Percentiles rank a stretch among this genome's conserved stretches.
Evolutionary conservation across 2,888 invertebrate species (phyloP).

Genomic region (Rhorus exstirpatorius): DNA sequence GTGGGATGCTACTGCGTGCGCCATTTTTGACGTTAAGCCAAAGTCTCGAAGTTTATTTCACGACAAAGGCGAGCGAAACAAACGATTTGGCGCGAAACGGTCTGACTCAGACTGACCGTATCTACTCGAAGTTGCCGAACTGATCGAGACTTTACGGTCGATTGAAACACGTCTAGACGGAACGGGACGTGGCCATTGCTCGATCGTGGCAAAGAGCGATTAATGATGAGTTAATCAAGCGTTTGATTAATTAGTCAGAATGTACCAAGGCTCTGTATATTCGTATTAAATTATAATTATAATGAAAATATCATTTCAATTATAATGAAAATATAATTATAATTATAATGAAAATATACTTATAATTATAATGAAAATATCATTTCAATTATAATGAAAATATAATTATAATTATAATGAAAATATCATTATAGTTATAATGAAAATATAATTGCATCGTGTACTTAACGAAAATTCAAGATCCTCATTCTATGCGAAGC

Average conservation of each 20-base stretch:
- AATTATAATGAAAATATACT: too few species aligned
- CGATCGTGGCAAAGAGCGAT: neutral
- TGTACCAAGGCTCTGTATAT: slow-evolving; percentile 7
- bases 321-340: too few species aligned
- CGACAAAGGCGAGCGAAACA: slow-evolving; percentile 49
- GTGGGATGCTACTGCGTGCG: slow-evolving; percentile 53
- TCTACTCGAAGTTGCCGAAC: slow-evolving; percentile 10
- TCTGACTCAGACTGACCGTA: slow-evolving; percentile 69
- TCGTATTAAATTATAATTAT: neutral
- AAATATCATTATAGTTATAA: too few species aligned
- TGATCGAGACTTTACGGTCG: slow-evolving; percentile 4
- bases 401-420: too few species aligned
- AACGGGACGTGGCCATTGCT: neutral
- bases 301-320: neutral
- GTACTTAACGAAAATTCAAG: neutral
- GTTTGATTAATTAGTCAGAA: slow-evolving; percentile 5
- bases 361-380: too few species aligned
- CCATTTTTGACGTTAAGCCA: slow-evolving; percentile 73
- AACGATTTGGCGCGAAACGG: slow-evolving; percentile 60
- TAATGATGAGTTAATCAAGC: neutral
- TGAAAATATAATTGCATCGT: too few species aligned
- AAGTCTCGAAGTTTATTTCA: slow-evolving; percentile 50
- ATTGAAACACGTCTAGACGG: slow-evolving; percentile 8
- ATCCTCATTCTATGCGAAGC: neutral
- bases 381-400: too few species aligned